Evolutionary conservation across 2,797 vertebrate genomes (phyloP).

Genomic region (Alectoris magna): DNA sequence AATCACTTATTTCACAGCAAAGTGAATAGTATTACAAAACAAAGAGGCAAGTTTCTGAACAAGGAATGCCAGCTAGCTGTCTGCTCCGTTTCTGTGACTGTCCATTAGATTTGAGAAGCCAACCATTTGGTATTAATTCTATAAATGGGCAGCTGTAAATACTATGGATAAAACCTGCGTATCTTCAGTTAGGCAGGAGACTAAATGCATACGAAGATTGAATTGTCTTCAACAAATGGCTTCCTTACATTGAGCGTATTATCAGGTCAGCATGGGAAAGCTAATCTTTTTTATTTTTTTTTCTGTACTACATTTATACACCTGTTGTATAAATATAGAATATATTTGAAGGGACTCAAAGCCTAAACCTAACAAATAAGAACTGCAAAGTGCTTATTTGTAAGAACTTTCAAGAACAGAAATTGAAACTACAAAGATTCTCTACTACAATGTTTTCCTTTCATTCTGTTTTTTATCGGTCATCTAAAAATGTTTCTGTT

Average conservation of each 20-base stretch:
- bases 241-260: background rate
- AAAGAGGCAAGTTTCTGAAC: background rate
- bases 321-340: background rate
- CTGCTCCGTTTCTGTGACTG: background rate
- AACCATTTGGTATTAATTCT: background rate
- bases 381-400: background rate
- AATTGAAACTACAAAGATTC: background rate
- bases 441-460: background rate
- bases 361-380: background rate
- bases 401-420: background rate
- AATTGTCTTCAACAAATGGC: background rate
- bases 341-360: background rate
- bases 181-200: background rate
- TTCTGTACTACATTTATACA: background rate
- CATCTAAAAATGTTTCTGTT: background rate
- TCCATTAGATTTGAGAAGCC: background rate
- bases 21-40: background rate
- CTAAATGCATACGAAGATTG: background rate
- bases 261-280: background rate
- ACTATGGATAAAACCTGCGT: background rate
- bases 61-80: background rate
- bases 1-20: background rate
- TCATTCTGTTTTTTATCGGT: rapidly evolving
- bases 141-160: background rate
- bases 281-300: background rate